Evolutionary conservation across 2,797 vertebrate species (phyloP), one percentile per base, ranked within the genome.

Genomic region (Paramormyrops hopkinsi): DNA sequence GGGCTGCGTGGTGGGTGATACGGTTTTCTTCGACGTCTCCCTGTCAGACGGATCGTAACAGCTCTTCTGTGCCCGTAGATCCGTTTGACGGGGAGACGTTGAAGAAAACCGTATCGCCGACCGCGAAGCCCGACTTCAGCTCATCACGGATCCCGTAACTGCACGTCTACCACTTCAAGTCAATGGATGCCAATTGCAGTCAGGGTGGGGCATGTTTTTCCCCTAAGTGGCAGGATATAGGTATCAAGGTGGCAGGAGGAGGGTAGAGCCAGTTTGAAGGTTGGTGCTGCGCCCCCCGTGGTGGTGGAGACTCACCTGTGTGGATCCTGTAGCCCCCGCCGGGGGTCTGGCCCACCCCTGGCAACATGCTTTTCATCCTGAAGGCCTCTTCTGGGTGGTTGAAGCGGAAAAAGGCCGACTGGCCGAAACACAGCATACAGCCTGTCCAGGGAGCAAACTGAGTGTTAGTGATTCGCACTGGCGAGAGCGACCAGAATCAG

Each of bases 281-380:
- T 14, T 0, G 17, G 44, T 25, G 5, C 8, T 29, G 48, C 0
- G 46, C 6, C 46, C 46, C 46, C 46, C 6, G 7, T 48, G 46
- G 46, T 1, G 46, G 46, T 1, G 1, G 46, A 56, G 19, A 37
- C n/a, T 90, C 96, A 99, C 98, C 97, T 95, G 95, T 86, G 91
- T 93, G 91, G 1, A 94, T 91, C 62, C 95, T 91, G 1, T 93
- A 96, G 91, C 93, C 93, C 83, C 94, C 46, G 0, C 91, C 89
- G 0, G 95, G 91, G 91, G 93, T 93, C 19, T 92, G 92, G 88
- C 91, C 92, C 89, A 94, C 96, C 0, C 94, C 94, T 0, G 97
- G 97, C 92, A 98, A 96, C 97, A 98, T 98, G 94, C 97, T 98
- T 95, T 98, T 99, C 97, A 99, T 99, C 95, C 96, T 96, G 94